Percentiles rank a stretch among this genome's conserved stretches.
Evolutionary conservation across 2,888 invertebrate species (phyloP).

Genomic region (Leucophenga montana): DNA sequence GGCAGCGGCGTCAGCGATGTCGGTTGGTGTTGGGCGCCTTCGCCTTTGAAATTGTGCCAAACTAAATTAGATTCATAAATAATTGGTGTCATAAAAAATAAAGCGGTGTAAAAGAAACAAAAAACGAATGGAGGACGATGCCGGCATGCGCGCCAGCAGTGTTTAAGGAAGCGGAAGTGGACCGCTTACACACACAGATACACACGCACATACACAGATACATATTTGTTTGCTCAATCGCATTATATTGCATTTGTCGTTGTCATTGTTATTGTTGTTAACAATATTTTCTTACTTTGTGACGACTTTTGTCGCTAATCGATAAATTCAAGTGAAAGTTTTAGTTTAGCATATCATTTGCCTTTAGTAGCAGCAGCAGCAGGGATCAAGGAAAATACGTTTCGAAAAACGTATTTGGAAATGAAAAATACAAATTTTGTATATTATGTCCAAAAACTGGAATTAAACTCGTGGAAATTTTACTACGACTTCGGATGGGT

Average conservation of each 20-base stretch:
- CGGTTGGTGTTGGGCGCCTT: conserved; percentile 19
- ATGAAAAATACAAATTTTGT: too few relatives aligned
- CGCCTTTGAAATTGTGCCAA: conserved; percentile 58
- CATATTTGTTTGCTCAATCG: not conserved
- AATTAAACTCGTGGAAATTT: too few relatives aligned
- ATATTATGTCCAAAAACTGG: too few relatives aligned
- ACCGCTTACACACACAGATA: not conserved
- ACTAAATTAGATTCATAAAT: conserved; percentile 66
- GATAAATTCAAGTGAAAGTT: conserved; percentile 8
- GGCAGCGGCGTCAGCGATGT: too few relatives aligned
- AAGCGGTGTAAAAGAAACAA: not conserved
- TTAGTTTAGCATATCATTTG: too few relatives aligned
- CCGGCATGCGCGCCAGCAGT: not conserved
- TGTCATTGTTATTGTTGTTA: not conserved
- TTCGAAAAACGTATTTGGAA: too few relatives aligned
- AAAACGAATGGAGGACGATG: not conserved
- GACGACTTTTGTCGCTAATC: not conserved
- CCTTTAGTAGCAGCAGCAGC: too few relatives aligned
- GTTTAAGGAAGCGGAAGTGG: not conserved
- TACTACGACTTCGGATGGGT: too few relatives aligned
- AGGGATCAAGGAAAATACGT: too few relatives aligned
- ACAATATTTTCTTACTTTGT: not conserved
- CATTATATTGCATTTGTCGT: not conserved
- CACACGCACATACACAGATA: not conserved
- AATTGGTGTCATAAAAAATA: conserved; percentile 60